These are phyloP conservation scores for Arctia plantaginis DNA, from an alignment of 2,888 invertebrate species.

Conservation along the genomic window DNA sequence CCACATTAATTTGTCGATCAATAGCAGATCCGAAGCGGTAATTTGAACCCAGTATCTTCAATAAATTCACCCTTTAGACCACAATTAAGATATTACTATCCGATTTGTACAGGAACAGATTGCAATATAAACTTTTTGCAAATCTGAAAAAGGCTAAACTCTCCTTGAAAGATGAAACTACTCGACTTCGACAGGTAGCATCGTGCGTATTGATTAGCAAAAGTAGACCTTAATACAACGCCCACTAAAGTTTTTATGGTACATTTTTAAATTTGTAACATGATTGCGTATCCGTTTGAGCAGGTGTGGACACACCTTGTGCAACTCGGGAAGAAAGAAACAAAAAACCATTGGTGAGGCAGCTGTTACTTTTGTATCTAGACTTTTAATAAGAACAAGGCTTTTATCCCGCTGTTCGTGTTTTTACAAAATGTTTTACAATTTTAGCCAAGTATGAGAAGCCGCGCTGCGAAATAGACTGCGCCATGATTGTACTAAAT, in stretches of 20 bases:
- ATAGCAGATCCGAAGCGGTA: not conserved
- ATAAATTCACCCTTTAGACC: constrained; percentile 45
- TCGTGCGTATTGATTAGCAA: constrained; percentile 14
- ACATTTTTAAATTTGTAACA: constrained; percentile 28
- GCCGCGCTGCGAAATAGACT: not conserved
- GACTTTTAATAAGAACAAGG: constrained; percentile 33
- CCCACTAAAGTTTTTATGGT: constrained; percentile 15
- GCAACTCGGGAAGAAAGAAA: constrained; percentile 52
- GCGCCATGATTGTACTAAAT: too few species aligned
- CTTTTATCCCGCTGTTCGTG: constrained; percentile 5
- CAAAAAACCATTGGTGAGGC: constrained; percentile 46
- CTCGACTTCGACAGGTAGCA: constrained; percentile 10
- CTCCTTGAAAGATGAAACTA: constrained; percentile 30
- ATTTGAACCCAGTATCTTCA: constrained; percentile 2
- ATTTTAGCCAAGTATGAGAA: not conserved
- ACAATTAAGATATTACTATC: constrained; percentile 57
- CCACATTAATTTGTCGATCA: not conserved
- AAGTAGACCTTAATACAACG: constrained; percentile 22
- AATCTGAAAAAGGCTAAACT: constrained; percentile 29
- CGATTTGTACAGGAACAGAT: constrained; percentile 38
- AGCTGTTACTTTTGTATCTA: constrained; percentile 55
- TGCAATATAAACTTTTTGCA: constrained; percentile 35
- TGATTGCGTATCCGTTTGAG: constrained; percentile 54
- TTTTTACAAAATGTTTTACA: constrained; percentile 2
- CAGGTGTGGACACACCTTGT: constrained; percentile 73